These are phyloP conservation scores for Nomada goodeniana DNA, from an alignment of 2,888 invertebrate genomes.

Conservation along the genomic window DNA sequence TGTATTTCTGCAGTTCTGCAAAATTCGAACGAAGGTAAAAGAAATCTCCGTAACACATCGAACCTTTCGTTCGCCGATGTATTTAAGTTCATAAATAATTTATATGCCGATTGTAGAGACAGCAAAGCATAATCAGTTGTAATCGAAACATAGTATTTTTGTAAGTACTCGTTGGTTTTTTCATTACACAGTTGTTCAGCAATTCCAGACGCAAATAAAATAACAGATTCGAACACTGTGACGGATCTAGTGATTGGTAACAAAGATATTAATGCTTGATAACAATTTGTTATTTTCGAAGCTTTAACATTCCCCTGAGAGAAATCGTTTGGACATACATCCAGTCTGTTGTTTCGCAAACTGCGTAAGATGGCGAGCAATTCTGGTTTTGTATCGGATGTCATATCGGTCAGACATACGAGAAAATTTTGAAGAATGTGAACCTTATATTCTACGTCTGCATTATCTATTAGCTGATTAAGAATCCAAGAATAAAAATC, in stretches of 20 bases:
- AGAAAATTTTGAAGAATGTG: conserved; percentile 76
- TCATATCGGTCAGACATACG: conserved; percentile 71
- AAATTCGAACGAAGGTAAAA: conserved; percentile 78
- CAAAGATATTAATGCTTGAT: conserved; percentile 73
- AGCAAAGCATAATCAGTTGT: conserved; percentile 63
- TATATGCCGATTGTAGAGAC: conserved; percentile 74
- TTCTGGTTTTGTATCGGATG: conserved; percentile 56
- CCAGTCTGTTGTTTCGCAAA: conserved; percentile 57
- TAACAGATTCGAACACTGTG: conserved; percentile 71
- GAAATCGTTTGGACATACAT: conserved; percentile 26
- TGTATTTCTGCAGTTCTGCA: conserved; percentile 70
- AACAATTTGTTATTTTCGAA: conserved; percentile 70
- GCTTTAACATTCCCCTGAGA: conserved; percentile 35
- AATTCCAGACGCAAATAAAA: conserved; percentile 74
- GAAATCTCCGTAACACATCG: conserved; percentile 79
- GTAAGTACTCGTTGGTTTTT: conserved; percentile 67
- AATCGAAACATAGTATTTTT: conserved; percentile 70
- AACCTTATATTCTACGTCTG: conserved; percentile 72
- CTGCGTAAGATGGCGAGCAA: conserved; percentile 64
- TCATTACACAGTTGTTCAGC: conserved; percentile 70
- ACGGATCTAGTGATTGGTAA: conserved; percentile 76
- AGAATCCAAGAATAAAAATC: conserved; percentile 77
- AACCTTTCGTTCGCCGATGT: conserved; percentile 71
- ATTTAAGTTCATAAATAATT: conserved; percentile 70
- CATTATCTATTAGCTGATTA: conserved; percentile 60